Evolutionary conservation across 92 coral and sea anemone species (phyloP).

Genomic region (Siderastrea radians): DNA sequence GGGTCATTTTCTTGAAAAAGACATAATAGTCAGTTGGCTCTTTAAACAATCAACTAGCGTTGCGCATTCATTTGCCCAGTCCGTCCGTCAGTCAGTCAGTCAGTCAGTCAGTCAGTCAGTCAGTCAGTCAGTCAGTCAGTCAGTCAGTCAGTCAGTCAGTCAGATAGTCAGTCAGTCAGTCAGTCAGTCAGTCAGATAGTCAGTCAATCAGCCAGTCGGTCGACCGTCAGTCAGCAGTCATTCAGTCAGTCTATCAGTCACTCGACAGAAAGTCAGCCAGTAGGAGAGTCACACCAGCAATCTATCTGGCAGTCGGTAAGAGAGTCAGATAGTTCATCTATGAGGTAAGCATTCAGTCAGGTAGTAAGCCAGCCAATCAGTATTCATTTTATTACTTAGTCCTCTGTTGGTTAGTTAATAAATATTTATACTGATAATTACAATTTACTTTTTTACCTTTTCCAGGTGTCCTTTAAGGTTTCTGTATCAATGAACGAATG

Average conservation of each 20-base stretch:
- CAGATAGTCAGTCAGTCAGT: too few species aligned
- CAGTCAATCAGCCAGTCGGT: neutral
- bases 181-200: too few species aligned
- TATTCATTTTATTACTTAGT: neutral
- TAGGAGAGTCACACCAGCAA: too few species aligned
- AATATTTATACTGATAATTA: neutral
- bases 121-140: neutral
- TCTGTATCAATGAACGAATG: slow-evolving; percentile 67
- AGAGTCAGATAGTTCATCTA: too few species aligned
- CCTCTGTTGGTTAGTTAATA: neutral
- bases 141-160: too few species aligned
- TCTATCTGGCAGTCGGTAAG: too few species aligned
- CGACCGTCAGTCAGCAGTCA: neutral
- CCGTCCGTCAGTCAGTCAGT: neutral
- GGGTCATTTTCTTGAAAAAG: neutral
- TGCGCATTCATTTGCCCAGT: neutral
- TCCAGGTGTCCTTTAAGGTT: slow-evolving; percentile 67
- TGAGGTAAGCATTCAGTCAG: neutral
- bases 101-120: neutral
- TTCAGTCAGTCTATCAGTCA: neutral
- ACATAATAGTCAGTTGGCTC: neutral
- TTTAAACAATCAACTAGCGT: neutral
- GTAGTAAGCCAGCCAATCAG: neutral
- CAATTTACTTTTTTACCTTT: neutral
- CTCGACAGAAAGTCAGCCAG: too few species aligned